Conservation (phyloP, 2,888 invertebrate species). For the Slavum lentiscoides region DNA sequence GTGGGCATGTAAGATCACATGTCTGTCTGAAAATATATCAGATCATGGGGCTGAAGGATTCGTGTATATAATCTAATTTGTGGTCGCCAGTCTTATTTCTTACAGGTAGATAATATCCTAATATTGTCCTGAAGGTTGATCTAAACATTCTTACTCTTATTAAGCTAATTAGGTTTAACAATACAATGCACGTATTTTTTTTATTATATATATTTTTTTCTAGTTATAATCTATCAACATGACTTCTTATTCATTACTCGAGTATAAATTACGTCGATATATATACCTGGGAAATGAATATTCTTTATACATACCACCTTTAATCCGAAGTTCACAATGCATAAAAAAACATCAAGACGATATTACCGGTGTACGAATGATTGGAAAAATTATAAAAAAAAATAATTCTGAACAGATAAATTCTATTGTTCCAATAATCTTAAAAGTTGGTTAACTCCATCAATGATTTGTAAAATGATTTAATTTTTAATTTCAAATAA, state of each 20-base stretch:
- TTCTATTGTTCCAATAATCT: slow-evolving; percentile 41
- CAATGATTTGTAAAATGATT: not conserved
- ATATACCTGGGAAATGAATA: slow-evolving; percentile 39
- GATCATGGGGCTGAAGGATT: no score
- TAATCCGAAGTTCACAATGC: not conserved
- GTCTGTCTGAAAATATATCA: no score
- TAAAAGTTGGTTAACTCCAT: slow-evolving; percentile 21
- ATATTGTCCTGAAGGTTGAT: no score
- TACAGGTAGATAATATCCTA: no score
- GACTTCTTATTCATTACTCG: slow-evolving; percentile 20
- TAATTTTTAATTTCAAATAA: not conserved
- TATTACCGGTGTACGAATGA: slow-evolving; percentile 25
- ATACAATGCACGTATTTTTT: no score
- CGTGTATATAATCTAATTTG: no score
- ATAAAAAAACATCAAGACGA: not conserved
- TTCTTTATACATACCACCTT: slow-evolving; percentile 32
- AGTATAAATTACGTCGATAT: slow-evolving; percentile 36
- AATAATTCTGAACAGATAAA: slow-evolving; percentile 40
- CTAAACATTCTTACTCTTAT: no score
- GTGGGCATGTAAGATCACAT: no score
- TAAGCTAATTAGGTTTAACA: no score
- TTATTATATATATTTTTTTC: no score
- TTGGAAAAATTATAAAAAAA: slow-evolving; percentile 45
- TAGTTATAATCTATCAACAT: not conserved
- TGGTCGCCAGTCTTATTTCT: no score